Conservation (phyloP, 2,797 vertebrate species). For the Acanthurus tractus region DNA sequence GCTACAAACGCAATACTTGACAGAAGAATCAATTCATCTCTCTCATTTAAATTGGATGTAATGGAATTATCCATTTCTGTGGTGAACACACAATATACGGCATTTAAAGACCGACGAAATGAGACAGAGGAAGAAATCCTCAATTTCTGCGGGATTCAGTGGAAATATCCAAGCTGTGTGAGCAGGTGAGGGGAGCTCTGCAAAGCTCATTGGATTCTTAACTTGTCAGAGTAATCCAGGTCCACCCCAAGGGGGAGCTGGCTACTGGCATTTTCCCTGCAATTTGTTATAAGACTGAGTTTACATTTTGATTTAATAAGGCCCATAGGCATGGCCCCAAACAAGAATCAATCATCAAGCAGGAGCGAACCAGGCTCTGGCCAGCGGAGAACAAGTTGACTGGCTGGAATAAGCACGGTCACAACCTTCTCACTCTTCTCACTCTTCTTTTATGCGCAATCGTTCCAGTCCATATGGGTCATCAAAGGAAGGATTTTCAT, state of each 20-base stretch:
- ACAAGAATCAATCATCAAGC: slow-evolving; percentile 84
- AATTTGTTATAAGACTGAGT: slow-evolving; percentile 82
- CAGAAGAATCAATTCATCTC: background rate
- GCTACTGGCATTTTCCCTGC: slow-evolving; percentile 81
- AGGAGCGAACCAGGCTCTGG: slow-evolving; percentile 60
- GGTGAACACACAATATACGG: background rate
- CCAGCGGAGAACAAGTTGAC: slow-evolving; percentile 56
- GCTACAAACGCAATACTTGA: background rate
- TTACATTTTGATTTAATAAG: slow-evolving; percentile 87
- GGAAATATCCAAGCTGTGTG: slow-evolving; percentile 46
- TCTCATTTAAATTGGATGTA: slow-evolving; percentile 7
- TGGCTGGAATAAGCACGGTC: slow-evolving; percentile 54
- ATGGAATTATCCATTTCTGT: slow-evolving; percentile 6
- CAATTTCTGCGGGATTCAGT: slow-evolving; percentile 39
- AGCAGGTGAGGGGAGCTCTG: slow-evolving; percentile 54
- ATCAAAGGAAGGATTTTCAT: slow-evolving; percentile 64
- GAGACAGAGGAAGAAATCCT: slow-evolving; percentile 15
- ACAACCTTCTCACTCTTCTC: slow-evolving; percentile 31
- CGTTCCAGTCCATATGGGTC: slow-evolving; percentile 40
- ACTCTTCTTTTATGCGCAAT: slow-evolving; percentile 29
- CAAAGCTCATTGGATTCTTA: slow-evolving; percentile 74
- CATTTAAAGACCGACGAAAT: background rate
- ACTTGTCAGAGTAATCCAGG: slow-evolving; percentile 79
- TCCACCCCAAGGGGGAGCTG: slow-evolving; percentile 61
- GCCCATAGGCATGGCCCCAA: slow-evolving; percentile 81